Conservation (phyloP, 2,888 invertebrate species). For the Agrotis ipsilon region DNA sequence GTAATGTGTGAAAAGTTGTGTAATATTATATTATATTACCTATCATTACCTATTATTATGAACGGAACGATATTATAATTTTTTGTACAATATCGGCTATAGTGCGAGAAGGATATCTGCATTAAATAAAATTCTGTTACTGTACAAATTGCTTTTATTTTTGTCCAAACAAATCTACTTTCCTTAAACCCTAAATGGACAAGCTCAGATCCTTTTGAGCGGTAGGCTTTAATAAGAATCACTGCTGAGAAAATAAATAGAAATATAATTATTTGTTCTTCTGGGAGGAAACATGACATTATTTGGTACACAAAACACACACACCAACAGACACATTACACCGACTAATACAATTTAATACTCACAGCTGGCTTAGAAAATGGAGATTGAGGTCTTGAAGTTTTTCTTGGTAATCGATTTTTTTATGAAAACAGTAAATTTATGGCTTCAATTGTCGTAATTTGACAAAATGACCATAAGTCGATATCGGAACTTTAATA, state of each 20-base stretch:
- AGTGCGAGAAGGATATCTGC: slow-evolving; percentile 88
- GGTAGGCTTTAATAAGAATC: slow-evolving; percentile 27
- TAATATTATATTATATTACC: slow-evolving; percentile 87
- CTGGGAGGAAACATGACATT: neutral
- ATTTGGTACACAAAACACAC: neutral
- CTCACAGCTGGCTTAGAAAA: neutral
- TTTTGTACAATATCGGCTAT: slow-evolving; percentile 91
- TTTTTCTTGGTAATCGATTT: neutral
- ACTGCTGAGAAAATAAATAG: neutral
- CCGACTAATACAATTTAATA: too few relatives aligned
- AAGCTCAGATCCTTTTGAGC: slow-evolving; percentile 9
- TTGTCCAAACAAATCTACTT: slow-evolving; percentile 27
- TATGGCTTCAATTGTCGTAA: too few relatives aligned
- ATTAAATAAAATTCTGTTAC: slow-evolving; percentile 91
- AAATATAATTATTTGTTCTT: neutral
- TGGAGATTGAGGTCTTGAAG: neutral
- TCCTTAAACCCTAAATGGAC: slow-evolving; percentile 3
- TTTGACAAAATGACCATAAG: too few relatives aligned
- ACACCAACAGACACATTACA: neutral
- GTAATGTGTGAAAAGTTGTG: slow-evolving; percentile 89
- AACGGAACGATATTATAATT: slow-evolving; percentile 87
- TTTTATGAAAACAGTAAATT: too few relatives aligned
- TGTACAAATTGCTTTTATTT: slow-evolving; percentile 81
- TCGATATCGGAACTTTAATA: too few relatives aligned
- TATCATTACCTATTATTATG: slow-evolving; percentile 82